A percentile compares a stretch with the other conserved stretches of the same genome.
phyloP scores from a whole-genome alignment of 2,113 vertebrate species.

The Centropristis striata region DNA sequence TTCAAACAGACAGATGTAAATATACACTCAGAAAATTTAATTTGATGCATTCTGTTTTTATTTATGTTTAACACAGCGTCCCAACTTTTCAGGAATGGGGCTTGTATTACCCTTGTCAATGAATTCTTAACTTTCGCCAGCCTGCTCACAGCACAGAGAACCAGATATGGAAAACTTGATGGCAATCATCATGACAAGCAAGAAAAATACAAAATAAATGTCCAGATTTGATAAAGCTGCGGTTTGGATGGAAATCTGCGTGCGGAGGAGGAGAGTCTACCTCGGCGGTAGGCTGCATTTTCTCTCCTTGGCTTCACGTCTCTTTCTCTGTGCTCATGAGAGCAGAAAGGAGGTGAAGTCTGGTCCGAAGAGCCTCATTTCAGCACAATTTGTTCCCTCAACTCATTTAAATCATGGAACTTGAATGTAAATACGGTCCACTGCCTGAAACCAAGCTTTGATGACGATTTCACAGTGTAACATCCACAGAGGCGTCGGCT shows the following conservation, averaged over 20 bases:
- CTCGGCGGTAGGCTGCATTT: conserved; percentile 14
- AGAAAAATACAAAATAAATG: conserved; percentile 25
- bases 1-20: no score
- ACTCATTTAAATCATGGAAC: conserved; percentile 34
- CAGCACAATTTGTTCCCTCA: conserved; percentile 26
- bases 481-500: neutral
- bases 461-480: conserved; percentile 10
- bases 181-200: conserved; percentile 29
- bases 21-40: no score
- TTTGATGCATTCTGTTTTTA: no score
- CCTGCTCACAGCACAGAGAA: neutral
- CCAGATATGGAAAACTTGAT: conserved; percentile 19
- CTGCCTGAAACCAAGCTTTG: conserved; percentile 31
- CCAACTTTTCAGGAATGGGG: no score
- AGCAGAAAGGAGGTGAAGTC: conserved; percentile 31
- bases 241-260: conserved; percentile 49
- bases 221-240: conserved; percentile 47
- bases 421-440: conserved; percentile 55
- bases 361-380: conserved; percentile 40
- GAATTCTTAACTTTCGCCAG: no score
- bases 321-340: neutral
- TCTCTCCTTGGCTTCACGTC: conserved; percentile 23
- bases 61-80: no score
- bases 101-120: no score
- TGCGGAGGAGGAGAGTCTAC: conserved; percentile 29